phyloP scores from a whole-genome alignment of 2,797 vertebrate species.

The Menidia menidia region DNA sequence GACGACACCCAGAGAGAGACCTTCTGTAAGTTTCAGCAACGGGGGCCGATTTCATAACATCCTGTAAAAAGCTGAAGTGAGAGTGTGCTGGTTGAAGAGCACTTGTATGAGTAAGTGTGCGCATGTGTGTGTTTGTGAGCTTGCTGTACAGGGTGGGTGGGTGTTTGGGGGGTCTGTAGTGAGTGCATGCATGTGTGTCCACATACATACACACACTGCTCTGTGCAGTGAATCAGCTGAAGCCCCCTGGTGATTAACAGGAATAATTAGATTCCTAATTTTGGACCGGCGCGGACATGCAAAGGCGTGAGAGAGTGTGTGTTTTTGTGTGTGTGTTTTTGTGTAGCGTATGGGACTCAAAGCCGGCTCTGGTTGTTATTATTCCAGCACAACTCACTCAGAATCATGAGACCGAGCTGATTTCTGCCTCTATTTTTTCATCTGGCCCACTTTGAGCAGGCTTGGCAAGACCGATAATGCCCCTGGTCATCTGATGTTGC shows the following conservation, averaged over 20 bases:
- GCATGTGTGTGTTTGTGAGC: slow-evolving; percentile 53
- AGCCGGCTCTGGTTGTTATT: slow-evolving; percentile 52
- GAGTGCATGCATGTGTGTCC: slow-evolving; percentile 25
- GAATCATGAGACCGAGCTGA: slow-evolving; percentile 61
- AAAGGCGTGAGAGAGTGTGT: slow-evolving; percentile 40
- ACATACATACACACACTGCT: slow-evolving; percentile 37
- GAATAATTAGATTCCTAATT: slow-evolving; percentile 73
- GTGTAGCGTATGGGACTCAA: slow-evolving; percentile 25
- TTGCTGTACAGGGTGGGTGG: slow-evolving; percentile 46
- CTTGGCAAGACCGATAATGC: slow-evolving; percentile 38
- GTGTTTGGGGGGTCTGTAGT: background rate
- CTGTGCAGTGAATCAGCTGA: slow-evolving; percentile 63
- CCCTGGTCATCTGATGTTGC: slow-evolving; percentile 45
- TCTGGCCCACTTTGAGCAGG: slow-evolving; percentile 43
- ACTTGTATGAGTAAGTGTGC: slow-evolving; percentile 68
- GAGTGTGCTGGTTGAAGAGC: slow-evolving; percentile 67
- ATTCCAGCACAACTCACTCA: slow-evolving; percentile 62
- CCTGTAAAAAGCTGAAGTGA: slow-evolving; percentile 78
- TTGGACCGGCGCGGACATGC: slow-evolving; percentile 53
- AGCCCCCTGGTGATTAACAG: slow-evolving; percentile 64
- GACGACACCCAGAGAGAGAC: slow-evolving; percentile 69
- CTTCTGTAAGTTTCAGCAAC: slow-evolving; percentile 77
- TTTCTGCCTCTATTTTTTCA: slow-evolving; percentile 56
- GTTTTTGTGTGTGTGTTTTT: slow-evolving; percentile 23
- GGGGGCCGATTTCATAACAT: slow-evolving; percentile 82